Conservation (phyloP, 92 coral and sea anemone genomes). For the Hydrozoanthus gracilis region DNA sequence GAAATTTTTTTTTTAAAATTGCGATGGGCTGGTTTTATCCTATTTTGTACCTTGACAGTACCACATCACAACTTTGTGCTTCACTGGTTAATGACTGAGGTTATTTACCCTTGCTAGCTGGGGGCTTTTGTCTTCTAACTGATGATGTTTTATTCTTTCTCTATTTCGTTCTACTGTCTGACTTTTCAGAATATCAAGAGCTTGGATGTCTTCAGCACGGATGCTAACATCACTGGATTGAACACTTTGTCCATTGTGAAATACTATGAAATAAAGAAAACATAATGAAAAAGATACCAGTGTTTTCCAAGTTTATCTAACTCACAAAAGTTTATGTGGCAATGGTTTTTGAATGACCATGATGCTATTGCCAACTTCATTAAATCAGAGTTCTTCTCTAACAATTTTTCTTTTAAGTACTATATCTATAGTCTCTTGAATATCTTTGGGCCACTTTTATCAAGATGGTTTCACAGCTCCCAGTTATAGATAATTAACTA, state of each 20-base stretch:
- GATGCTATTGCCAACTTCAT: too few relatives aligned
- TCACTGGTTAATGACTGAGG: neutral
- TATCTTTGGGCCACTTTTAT: too few relatives aligned
- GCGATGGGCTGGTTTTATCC: neutral
- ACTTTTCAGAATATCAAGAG: conserved; percentile 31
- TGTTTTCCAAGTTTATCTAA: neutral
- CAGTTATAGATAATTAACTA: too few relatives aligned
- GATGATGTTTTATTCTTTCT: neutral
- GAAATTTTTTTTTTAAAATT: neutral
- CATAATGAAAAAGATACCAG: neutral
- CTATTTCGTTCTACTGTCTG: conserved; percentile 4
- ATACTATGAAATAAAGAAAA: neutral
- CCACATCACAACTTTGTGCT: too few relatives aligned
- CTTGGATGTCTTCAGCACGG: conserved; percentile 31
- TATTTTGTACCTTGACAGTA: too few relatives aligned
- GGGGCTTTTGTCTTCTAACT: conserved; percentile 30
- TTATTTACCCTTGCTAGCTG: conserved; percentile 8
- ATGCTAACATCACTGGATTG: conserved; percentile 27
- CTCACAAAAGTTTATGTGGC: neutral
- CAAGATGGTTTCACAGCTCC: too few relatives aligned
- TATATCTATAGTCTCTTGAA: too few relatives aligned
- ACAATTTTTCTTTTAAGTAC: too few relatives aligned
- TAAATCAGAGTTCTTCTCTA: too few relatives aligned
- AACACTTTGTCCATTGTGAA: conserved; percentile 39
- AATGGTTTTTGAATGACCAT: neutral